Conservation (phyloP, 2,113 vertebrate genomes). For the Cygnus buccinator region DNA sequence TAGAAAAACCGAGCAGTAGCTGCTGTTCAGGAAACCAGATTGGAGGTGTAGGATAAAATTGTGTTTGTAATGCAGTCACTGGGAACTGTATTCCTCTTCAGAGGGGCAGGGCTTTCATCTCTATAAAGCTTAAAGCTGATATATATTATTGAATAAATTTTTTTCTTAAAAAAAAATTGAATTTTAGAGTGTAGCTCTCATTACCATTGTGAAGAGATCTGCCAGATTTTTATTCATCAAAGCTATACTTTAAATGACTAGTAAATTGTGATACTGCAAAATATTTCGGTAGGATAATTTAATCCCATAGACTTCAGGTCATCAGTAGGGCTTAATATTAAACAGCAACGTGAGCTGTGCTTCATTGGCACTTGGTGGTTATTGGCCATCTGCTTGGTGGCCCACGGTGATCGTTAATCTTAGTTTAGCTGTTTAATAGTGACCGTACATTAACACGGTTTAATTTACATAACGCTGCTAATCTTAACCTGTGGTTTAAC, state of each 20-base stretch:
- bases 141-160: background rate
- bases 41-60: background rate
- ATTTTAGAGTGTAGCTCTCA: background rate
- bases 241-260: background rate
- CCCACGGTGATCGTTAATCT: background rate
- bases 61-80: background rate
- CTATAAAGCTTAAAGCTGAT: background rate
- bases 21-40: background rate
- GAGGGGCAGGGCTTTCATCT: background rate
- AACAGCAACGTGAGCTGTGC: background rate
- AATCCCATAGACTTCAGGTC: background rate
- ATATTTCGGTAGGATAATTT: background rate
- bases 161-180: too few species aligned
- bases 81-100: background rate
- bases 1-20: background rate
- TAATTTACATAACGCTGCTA: background rate
- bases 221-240: background rate
- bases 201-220: background rate
- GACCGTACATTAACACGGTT: background rate
- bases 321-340: background rate
- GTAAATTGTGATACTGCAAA: background rate
- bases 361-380: accelerated
- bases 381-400: background rate
- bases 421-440: background rate
- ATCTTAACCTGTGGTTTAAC: background rate